Conservation (phyloP, 2,888 invertebrate genomes). For the Synergus umbraculus region DNA sequence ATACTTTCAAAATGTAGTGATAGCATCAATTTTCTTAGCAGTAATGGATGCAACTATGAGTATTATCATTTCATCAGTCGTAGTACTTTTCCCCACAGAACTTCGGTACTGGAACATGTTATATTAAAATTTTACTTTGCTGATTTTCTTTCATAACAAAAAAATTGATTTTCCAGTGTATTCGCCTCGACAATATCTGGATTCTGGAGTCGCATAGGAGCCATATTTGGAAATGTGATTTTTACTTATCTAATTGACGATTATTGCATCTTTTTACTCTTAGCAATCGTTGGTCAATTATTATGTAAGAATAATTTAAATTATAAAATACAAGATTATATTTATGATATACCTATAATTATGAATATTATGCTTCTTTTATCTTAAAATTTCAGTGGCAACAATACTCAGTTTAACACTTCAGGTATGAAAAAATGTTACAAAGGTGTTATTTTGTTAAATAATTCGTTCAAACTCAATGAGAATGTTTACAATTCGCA, state of each 20-base stretch:
- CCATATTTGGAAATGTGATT: slow-evolving; percentile 84
- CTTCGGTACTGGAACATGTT: slow-evolving; percentile 79
- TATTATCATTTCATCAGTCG: slow-evolving; percentile 86
- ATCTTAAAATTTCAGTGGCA: neutral
- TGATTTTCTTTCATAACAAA: neutral
- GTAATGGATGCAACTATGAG: slow-evolving; percentile 86
- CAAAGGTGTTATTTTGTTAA: too few species aligned
- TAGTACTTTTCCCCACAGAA: slow-evolving; percentile 88
- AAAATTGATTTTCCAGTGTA: slow-evolving; percentile 79
- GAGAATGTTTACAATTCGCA: too few species aligned
- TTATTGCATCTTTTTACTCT: slow-evolving; percentile 85
- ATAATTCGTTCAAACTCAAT: too few species aligned
- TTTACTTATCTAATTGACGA: slow-evolving; percentile 88
- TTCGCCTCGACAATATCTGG: slow-evolving; percentile 87
- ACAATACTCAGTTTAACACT: neutral
- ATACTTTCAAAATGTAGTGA: slow-evolving; percentile 83
- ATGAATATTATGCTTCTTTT: neutral
- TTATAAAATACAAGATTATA: neutral
- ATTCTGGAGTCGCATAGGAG: slow-evolving; percentile 86
- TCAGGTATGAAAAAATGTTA: too few species aligned
- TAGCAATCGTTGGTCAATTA: slow-evolving; percentile 67
- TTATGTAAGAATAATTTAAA: slow-evolving; percentile 32
- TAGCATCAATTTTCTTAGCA: slow-evolving; percentile 87
- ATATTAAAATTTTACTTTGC: neutral
- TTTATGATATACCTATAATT: neutral